These are phyloP conservation scores for Mus spicilegus DNA, from an alignment of 2,113 vertebrate genomes.

Conservation along the genomic window DNA sequence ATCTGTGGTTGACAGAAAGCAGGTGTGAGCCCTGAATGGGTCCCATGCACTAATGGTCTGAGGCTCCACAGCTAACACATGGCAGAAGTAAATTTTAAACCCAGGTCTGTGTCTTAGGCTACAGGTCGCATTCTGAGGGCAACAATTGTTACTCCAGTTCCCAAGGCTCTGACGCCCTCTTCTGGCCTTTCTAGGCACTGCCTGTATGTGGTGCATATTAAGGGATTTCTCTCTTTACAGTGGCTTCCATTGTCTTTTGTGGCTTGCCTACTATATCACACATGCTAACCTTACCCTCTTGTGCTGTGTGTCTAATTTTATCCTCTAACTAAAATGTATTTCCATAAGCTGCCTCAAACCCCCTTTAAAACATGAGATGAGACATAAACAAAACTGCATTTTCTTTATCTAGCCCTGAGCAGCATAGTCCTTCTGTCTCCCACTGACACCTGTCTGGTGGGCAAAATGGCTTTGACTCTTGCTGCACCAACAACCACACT, in stretches of 20 bases:
- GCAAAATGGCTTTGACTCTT: background rate
- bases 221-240: background rate
- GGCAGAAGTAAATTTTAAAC: background rate
- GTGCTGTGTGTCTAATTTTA: slow-evolving; percentile 38
- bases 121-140: background rate
- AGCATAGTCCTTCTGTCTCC: background rate
- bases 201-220: background rate
- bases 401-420: background rate
- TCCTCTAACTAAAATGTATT: slow-evolving; percentile 13
- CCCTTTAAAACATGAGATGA: background rate
- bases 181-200: background rate
- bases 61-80: background rate
- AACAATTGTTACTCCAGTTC: background rate
- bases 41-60: background rate
- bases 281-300: background rate
- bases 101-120: background rate
- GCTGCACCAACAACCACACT: background rate
- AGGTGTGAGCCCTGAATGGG: background rate
- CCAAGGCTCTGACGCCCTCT: background rate
- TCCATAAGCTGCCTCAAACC: slow-evolving; percentile 23
- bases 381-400: background rate
- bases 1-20: background rate
- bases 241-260: background rate
- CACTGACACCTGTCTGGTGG: background rate
- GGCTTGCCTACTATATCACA: background rate